Base-by-base conservation (phyloP, 2,888 invertebrate genomes). In the Caenorhabditis sp. region DNA sequence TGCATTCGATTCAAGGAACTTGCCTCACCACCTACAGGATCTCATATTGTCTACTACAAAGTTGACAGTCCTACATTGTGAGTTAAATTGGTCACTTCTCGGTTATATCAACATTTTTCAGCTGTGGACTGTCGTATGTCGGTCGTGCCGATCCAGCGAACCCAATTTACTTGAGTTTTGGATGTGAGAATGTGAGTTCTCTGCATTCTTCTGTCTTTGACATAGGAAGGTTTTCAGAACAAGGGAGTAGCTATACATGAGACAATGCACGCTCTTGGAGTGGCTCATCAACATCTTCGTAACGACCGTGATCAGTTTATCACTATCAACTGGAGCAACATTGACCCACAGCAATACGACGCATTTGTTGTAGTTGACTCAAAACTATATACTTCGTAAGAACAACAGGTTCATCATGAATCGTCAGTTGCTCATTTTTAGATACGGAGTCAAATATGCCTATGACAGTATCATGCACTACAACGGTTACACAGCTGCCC, bases 381-480 rank as follows among this genome's bases (percentile, higher is more conserved):
- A 10, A 90, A 88, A 63, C 75, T 87, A 28, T 91, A 89, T 69
- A 89, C 91, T 1, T 89, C 87, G 86, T 90, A 61, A 41, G 82
- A n/a, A n/a, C n/a, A n/a, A n/a, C n/a, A n/a, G n/a, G n/a, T n/a
- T n/a, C n/a, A n/a, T n/a, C n/a, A n/a, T n/a, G n/a, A n/a, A n/a
- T n/a, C n/a, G n/a, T n/a, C 10, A 38, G 12, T 38, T 2, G 2
- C 10, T 3, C 1, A 28, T n/a, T 70, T 86, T 70, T 31, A 90
- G 89, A 22, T 90, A 89, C 49, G 90, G 90, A 56, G 85, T 88
- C 26, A 84, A 83, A 56, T 90, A 89, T 54, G 88, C 86, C 10
- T 91, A 91, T 61, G 88, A 89, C 49, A 85, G 86, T 56, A 91
- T 91, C n/a, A 91, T 91, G 91, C 91, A 91, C 64, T 91, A 91